Base-by-base conservation (phyloP, 2,888 invertebrate species). In the Torymus auratus region DNA sequence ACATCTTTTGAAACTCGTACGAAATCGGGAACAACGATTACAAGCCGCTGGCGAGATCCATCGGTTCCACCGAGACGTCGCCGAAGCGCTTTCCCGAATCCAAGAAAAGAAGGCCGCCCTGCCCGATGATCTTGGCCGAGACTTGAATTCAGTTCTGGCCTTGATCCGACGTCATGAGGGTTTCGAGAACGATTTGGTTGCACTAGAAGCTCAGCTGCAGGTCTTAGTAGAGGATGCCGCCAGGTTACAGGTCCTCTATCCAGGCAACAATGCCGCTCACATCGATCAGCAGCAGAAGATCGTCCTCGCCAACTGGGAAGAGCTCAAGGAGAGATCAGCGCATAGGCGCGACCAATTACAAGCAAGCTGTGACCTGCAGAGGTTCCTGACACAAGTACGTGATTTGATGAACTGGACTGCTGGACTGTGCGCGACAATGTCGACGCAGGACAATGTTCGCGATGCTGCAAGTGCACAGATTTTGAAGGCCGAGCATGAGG, bases 1-100 rank as follows among this genome's bases (percentile, higher is more conserved):
- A 84, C 94, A 95, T 65, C 93, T 99, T 0, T 93, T 98, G 70
- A 96, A 96, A 71, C 95, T 97, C 88, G 95, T 99, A 80, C 95
- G 96, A 85, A 94, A 96, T 69, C 94, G 99, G 14, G 97, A 97
- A 84, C 94, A 96, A 82, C 95, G 97, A 61, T 92, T 99, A 58
- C 95, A 95, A 88, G 99, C 98, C 0, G 99, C 99, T 0, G 98
- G 97, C 12, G 98, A 99, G 92, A 97, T 99, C 84, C 99, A 99
- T 91, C 94, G 98, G 76, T 99, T 98, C 93, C 99, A 99, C 92
- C 94, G 98, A 74, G 99, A 99, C 91, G 97, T 96, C 1, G 96
- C 96, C 23, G 98, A 99, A 88, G 96, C 98, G 1, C 91, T 97
- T 11, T 95, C 96, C 60, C 93, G 98, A 28, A 98, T 97, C 60